Base-by-base conservation (phyloP, 2,113 vertebrate genomes). In the Rissa tridactyla region DNA sequence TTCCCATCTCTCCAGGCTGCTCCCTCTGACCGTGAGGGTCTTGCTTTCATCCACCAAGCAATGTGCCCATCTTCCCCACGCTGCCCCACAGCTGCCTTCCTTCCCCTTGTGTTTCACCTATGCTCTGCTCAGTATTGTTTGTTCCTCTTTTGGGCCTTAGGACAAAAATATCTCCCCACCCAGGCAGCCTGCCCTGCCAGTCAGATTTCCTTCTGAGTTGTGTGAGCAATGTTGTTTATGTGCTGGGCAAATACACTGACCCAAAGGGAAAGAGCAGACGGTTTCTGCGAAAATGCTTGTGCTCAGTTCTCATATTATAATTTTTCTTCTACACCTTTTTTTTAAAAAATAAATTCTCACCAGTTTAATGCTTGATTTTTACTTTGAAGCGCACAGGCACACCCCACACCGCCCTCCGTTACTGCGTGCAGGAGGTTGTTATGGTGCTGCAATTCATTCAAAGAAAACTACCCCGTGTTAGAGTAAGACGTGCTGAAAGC, bases 121-220 rank as follows among this genome's bases (percentile, higher is more conserved):
- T 71, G 72, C 73, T 52, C 83, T 76, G 52, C 66, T 84, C 83
- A 76, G 7, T 57, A 36, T 52, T 87, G 57, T 89, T 90, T 87
- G 72, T 72, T 94, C 65, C 80, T 88, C 90, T 93, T 88, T 78
- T 23, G 61, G 65, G 44, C 80, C 57, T 78, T 83, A 65, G 78
- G 88, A 96, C 47, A 81, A 84, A 93, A 96, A 82, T 90, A 94
- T 75, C 68, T 90, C 68, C 60, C 80, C 73, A 68, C 27, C 47
- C 80, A 81, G 80, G 72, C 72, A 96, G 88, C 65, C 27, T 66
- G 40, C 0, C 1, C 66, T 85, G 87, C 75, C 1, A 9, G 49
- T 82, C 88, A 94, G 90, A 62, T 91, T 88, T 96, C 80, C 86
- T 61, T 4, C 1, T 71, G 79, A 75, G 72, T 11, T 68, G 72